Percentiles rank a stretch among this genome's conserved stretches.
Conservation (phyloP, 2,888 invertebrate genomes). For the Pandemis corylana region DNA sequence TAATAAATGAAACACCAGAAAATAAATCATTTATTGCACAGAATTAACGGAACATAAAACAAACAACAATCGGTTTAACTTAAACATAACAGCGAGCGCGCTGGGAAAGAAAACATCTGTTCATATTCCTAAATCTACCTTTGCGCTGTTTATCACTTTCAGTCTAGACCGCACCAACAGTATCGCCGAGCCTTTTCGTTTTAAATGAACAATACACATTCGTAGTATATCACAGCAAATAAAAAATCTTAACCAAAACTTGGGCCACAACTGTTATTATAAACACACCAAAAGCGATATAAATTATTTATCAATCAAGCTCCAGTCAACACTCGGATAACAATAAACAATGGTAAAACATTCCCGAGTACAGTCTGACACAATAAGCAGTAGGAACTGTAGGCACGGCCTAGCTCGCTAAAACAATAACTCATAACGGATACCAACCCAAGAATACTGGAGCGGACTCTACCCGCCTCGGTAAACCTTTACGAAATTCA, state of each 20-base stretch:
- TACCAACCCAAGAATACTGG: conserved; percentile 37
- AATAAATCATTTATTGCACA: conserved; percentile 45
- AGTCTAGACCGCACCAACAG: conserved; percentile 59
- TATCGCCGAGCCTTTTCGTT: conserved; percentile 15
- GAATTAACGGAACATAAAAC: conserved; percentile 20
- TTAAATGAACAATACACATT: neutral
- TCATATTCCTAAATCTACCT: conserved; percentile 53
- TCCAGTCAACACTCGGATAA: conserved; percentile 52
- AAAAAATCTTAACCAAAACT: conserved; percentile 14
- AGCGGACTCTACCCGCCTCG: conserved; percentile 24
- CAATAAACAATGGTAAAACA: conserved; percentile 62
- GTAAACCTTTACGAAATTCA: conserved; percentile 13
- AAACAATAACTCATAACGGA: conserved; percentile 55
- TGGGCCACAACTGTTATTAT: conserved; percentile 26
- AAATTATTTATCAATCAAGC: conserved; percentile 44
- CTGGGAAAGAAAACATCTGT: conserved; percentile 68
- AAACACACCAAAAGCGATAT: conserved; percentile 42
- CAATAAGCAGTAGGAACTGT: conserved; percentile 62
- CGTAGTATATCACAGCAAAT: conserved; percentile 15
- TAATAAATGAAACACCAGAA: conserved; percentile 48
- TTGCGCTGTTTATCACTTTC: conserved; percentile 49
- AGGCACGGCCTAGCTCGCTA: conserved; percentile 56
- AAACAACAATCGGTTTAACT: conserved; percentile 10
- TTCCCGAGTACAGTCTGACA: conserved; percentile 58
- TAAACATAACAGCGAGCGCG: conserved; percentile 22